Conservation (phyloP, 2,888 invertebrate genomes). For the Euzophera pinguis region DNA sequence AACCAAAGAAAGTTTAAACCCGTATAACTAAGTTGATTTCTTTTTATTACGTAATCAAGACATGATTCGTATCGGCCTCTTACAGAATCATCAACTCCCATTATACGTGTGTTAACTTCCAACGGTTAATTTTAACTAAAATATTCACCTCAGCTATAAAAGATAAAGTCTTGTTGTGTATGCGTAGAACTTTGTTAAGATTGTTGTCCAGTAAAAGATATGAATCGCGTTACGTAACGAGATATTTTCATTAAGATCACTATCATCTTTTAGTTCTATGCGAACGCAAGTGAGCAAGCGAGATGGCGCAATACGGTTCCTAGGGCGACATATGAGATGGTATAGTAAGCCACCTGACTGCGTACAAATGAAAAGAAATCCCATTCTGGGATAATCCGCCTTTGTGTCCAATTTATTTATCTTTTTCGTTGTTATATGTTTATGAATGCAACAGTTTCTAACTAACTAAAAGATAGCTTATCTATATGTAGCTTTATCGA, state of each 20-base stretch:
- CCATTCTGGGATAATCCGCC: no score
- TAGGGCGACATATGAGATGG: no score
- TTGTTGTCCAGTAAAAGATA: background rate
- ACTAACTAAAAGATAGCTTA: no score
- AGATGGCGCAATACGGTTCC: no score
- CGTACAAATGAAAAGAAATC: no score
- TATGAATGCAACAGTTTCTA: no score
- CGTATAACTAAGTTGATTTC: background rate
- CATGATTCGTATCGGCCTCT: constrained; percentile 1
- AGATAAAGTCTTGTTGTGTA: constrained; percentile 12
- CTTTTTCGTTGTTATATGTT: no score
- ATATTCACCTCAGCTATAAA: constrained; percentile 12
- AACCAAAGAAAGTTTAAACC: background rate
- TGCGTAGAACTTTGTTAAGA: background rate
- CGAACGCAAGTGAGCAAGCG: no score
- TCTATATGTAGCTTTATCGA: background rate
- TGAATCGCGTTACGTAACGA: background rate
- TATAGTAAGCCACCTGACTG: no score
- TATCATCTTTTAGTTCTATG: no score
- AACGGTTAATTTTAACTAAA: constrained; percentile 12
- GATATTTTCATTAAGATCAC: no score
- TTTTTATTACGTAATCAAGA: background rate
- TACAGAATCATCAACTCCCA: constrained; percentile 3
- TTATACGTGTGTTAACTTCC: constrained; percentile 8
- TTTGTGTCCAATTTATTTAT: no score